Evolutionary conservation across 2,113 vertebrate species (phyloP), one percentile per base, ranked within the genome.

Genomic region (Panthera leo): DNA sequence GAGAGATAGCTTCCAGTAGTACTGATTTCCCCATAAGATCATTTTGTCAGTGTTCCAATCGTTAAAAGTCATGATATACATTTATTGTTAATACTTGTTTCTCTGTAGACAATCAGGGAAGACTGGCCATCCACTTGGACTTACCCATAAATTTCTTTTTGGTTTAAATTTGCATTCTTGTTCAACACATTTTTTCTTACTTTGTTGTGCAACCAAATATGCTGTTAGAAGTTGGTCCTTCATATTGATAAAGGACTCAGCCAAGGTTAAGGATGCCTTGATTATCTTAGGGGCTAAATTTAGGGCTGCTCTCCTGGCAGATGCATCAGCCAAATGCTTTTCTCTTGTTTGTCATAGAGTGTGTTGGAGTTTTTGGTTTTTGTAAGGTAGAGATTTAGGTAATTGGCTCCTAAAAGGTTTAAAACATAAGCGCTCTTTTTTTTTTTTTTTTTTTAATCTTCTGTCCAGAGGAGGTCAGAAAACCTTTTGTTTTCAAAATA

Each of bases 401-500:
- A 76, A 29, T 23, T 84, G 90, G 48, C 31, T 36, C 85, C 58
- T 67, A 45, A 79, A 42, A 86, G n/a, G 65, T 51, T 39, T 53
- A 82, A 8, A 27, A 83, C 25, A 10, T 58, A 67, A n/a, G 34
- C 48, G 34, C 83, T 87, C 0, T 51, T 15, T 89, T 51, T 63
- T 18, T 70, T 39, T 39, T 36, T 36, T 39, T 42, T 45, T 76
- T 67, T 55, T 31, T 2, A 7, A 73, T 53, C 42, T 71, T 89
- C n/a, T 48, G 21, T 63, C 87, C 31, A 45, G 15, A 80, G 58
- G 86, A 79, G 34, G 73, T 79, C 36, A 89, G 82, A 75, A 88
- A 63, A 34, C 55, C n/a, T 68, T n/a, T 65, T 93, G n/a, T 71
- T 96, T 91, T 71, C 8, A 94, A 42, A 82, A n/a, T n/a, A 91